phyloP scores from a whole-genome alignment of 2,888 invertebrate genomes.

The Sphaerophoria rueppellii region DNA sequence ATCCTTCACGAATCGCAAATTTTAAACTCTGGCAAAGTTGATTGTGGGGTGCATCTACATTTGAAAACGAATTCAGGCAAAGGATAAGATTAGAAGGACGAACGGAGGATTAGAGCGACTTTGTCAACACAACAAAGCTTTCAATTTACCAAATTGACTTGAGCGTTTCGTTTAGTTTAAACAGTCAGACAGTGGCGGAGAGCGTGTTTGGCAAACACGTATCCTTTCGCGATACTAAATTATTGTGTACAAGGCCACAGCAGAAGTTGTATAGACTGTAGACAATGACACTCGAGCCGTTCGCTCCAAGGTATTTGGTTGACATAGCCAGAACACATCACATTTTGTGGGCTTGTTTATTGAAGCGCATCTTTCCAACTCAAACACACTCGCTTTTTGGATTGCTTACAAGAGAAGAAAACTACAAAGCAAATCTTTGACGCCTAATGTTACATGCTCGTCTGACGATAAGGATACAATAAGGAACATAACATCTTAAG shows the following conservation, averaged over 20 bases:
- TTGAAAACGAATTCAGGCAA: not conserved
- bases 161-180: conserved; percentile 6
- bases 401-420: conserved; percentile 6
- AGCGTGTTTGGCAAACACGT: conserved; percentile 28
- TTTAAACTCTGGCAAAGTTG: not conserved
- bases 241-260: conserved; percentile 1
- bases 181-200: not conserved
- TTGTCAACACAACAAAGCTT: conserved; percentile 64
- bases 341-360: conserved; percentile 61
- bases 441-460: conserved; percentile 52
- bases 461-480: conserved; percentile 60
- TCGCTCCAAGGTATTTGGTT: not conserved
- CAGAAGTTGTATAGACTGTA: not conserved
- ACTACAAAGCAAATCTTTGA: conserved; percentile 56
- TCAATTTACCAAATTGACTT: conserved; percentile 70
- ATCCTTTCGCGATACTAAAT: conserved; percentile 14
- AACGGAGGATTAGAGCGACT: conserved; percentile 5
- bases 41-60: too few species aligned
- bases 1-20: conserved; percentile 30
- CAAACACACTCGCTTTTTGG: not conserved
- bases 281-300: too few species aligned
- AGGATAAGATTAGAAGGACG: conserved; percentile 48
- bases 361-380: conserved; percentile 37
- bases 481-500: conserved; percentile 45
- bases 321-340: conserved; percentile 37